Base-by-base conservation (phyloP, 2,797 vertebrate species). In the Chelidonichthys spinosus region DNA sequence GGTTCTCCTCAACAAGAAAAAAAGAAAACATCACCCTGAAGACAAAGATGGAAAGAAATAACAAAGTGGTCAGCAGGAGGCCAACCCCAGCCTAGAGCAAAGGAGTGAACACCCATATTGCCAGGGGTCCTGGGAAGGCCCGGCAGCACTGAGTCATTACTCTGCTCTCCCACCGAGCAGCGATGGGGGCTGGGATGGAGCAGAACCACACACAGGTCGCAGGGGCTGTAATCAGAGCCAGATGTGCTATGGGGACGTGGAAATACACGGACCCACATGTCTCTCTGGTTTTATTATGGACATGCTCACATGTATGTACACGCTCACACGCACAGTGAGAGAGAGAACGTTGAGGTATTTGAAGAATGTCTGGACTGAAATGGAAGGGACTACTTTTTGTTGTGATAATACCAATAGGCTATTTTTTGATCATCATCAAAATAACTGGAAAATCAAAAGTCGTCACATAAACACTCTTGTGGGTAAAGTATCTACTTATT, bases 211-310 rank as follows among this genome's bases (percentile, higher is more conserved):
- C 89, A 87, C 85, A 84, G 93, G 92, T 94, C 92, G 92, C 81
- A 84, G 85, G 68, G 82, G 72, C 84, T 63, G 72, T 94, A 94
- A 95, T 89, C 74, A 93, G 87, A 94, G 87, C 92, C 95, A 95
- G 94, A 95, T 95, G 94, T 94, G 86, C 84, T 67, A 76, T 85
- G 82, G 86, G 90, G 88, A 91, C 79, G 81, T 65, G 72, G 60
- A 90, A 85, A 87, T 83, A 75, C 84, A 78, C 63, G 73, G 80
- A 79, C 85, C 78, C 56, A 82, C 85, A 86, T 74, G 76, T 79
- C 79, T 81, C 73, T 78, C 40, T 63, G 49, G 63, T 63, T 75
- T 80, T 85, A 75, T 72, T 70, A 71, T 52, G 79, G 71, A 74
- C 60, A 44, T 33, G 8, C 63, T 72, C 72, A 68, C 67, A 77